These are phyloP conservation scores for Collichthys lucidus DNA, from an alignment of 2,113 vertebrate genomes.

Conservation along the genomic window DNA sequence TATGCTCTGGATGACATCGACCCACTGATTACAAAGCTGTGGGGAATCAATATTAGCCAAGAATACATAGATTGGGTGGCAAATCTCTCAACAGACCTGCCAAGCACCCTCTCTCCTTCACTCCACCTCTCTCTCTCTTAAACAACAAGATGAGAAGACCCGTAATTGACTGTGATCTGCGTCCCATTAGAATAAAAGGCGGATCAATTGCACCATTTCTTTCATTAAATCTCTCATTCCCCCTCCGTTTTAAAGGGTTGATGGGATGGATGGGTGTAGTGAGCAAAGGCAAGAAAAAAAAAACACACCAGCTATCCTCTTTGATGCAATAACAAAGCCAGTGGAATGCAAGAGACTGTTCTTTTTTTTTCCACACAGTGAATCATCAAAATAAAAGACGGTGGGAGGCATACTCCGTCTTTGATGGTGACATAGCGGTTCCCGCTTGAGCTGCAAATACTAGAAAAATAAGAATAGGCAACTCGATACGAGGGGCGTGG, in stretches of 20 bases:
- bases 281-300: conserved; percentile 47
- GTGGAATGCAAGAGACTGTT: conserved; percentile 30
- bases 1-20: conserved; percentile 66
- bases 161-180: conserved; percentile 70
- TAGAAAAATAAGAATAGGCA: conserved; percentile 23
- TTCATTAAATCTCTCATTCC: conserved; percentile 66
- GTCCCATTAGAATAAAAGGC: conserved; percentile 75
- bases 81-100: conserved; percentile 70
- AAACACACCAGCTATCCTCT: conserved; percentile 39
- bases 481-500: conserved; percentile 1
- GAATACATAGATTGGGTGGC: conserved; percentile 76
- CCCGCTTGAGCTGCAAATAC: conserved; percentile 35
- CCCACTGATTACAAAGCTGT: conserved; percentile 73
- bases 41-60: conserved; percentile 76
- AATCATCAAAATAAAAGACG: conserved; percentile 30
- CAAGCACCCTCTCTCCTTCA: conserved; percentile 53
- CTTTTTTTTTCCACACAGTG: conserved; percentile 8
- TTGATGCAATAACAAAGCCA: conserved; percentile 50
- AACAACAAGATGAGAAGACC: conserved; percentile 67
- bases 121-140: conserved; percentile 44
- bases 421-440: conserved; percentile 26
- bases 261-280: conserved; percentile 41
- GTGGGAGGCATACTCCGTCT: conserved; percentile 3
- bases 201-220: conserved; percentile 76
- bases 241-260: conserved; percentile 49